Percentiles rank a stretch among this genome's conserved stretches.
phyloP scores from a whole-genome alignment of 2,113 vertebrate genomes.

The Anoura caudifer region DNA sequence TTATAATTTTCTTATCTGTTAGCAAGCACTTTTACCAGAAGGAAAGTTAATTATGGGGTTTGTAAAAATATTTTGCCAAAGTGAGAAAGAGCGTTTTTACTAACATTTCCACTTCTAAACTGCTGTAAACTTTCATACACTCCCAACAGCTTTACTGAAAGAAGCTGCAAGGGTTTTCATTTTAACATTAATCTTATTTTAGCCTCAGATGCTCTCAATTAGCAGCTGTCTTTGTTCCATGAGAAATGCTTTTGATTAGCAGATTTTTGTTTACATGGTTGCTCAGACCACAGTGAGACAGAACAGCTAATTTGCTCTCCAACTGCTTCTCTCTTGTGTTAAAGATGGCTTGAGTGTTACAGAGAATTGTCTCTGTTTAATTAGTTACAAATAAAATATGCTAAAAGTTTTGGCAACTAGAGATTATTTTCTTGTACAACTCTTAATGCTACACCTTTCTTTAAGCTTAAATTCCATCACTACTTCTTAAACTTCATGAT shows the following conservation, averaged over 20 bases:
- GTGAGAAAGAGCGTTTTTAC: conserved; percentile 15
- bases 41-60: conserved; percentile 19
- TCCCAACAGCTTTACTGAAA: background rate
- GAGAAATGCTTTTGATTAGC: conserved; percentile 42
- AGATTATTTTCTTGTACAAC: background rate
- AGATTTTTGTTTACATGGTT: conserved; percentile 49
- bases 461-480: background rate
- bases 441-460: background rate
- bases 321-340: background rate
- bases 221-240: conserved; percentile 44
- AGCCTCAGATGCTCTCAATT: conserved; percentile 56
- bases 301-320: background rate
- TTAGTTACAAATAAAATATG: background rate
- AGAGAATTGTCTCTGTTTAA: background rate
- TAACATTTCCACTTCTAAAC: background rate
- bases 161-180: conserved; percentile 17
- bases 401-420: background rate
- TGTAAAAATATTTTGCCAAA: conserved; percentile 20
- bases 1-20: background rate
- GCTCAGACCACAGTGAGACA: conserved; percentile 6
- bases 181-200: conserved; percentile 56
- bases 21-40: background rate
- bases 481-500: background rate
- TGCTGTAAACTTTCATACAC: background rate
- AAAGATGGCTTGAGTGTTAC: background rate